Percentiles rank a stretch among this genome's conserved stretches.
These are phyloP conservation scores for Engystomops pustulosus DNA, from an alignment of 2,113 vertebrate genomes.

Conservation along the genomic window DNA sequence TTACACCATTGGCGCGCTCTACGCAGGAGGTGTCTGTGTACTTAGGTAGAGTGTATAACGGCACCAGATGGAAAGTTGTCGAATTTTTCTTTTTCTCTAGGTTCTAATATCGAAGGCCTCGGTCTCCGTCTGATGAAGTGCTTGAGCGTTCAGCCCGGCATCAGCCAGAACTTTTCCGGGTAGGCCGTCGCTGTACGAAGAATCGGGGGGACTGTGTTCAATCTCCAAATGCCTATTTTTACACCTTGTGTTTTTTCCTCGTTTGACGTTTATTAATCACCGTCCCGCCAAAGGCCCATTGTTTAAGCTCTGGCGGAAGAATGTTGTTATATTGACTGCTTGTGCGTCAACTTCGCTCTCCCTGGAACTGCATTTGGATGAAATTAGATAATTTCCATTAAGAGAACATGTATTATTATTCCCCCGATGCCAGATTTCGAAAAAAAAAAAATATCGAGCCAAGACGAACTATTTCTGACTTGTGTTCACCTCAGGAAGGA, in stretches of 20 bases:
- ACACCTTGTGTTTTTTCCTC: conserved; percentile 80
- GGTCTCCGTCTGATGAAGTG: conserved; percentile 62
- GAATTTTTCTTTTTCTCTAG: conserved; percentile 19
- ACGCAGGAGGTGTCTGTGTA: conserved; percentile 58
- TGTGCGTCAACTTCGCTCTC: conserved; percentile 80
- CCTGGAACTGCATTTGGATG: conserved; percentile 83
- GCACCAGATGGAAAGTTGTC: conserved; percentile 64
- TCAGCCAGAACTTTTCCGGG: conserved; percentile 62
- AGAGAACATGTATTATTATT: conserved; percentile 88
- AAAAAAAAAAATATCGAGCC: conserved; percentile 82
- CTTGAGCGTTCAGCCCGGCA: conserved; percentile 60
- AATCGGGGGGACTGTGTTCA: conserved; percentile 71
- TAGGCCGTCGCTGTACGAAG: conserved; percentile 69
- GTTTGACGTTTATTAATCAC: conserved; percentile 80
- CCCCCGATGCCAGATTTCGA: conserved; percentile 81
- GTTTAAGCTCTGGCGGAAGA: conserved; percentile 84
- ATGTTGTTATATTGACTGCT: conserved; percentile 88
- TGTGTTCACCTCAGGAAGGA: conserved; percentile 94
- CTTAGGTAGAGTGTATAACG: conserved; percentile 58
- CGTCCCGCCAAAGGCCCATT: conserved; percentile 79
- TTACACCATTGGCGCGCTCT: conserved; percentile 60
- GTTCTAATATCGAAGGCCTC: conserved; percentile 17
- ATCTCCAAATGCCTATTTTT: conserved; percentile 82
- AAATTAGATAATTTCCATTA: conserved; percentile 94
- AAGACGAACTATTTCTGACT: conserved; percentile 97